Percentiles rank a stretch among this genome's conserved stretches.
These are phyloP conservation scores for Liposcelis brunnea DNA, from an alignment of 2,888 invertebrate species.

Conservation along the genomic window DNA sequence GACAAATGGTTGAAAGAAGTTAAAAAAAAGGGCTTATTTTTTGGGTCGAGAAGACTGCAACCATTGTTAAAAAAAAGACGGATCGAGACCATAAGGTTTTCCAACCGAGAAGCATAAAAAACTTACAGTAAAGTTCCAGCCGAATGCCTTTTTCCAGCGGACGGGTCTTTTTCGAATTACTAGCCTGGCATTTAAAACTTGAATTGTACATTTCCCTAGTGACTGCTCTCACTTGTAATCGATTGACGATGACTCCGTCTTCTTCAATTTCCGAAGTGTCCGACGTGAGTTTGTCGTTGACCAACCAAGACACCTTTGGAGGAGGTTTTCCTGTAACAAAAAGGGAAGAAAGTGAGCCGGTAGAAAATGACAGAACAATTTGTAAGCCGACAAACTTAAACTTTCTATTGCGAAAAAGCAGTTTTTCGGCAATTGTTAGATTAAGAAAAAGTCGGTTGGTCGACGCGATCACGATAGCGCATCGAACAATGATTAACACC, in stretches of 20 bases:
- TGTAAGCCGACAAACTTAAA: background rate
- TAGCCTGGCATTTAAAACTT: slow-evolving; percentile 73
- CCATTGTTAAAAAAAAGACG: too few relatives aligned
- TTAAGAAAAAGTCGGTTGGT: slow-evolving; percentile 3
- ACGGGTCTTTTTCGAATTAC: slow-evolving; percentile 70
- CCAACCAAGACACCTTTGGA: slow-evolving; percentile 72
- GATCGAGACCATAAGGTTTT: too few relatives aligned
- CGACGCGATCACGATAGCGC: background rate
- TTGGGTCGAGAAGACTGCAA: too few relatives aligned
- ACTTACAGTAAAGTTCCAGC: slow-evolving; percentile 71
- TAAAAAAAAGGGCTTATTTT: too few relatives aligned
- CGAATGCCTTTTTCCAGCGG: slow-evolving; percentile 68
- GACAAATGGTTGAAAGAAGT: too few relatives aligned
- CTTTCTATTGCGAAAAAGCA: too few relatives aligned
- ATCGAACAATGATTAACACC: background rate
- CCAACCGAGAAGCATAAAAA: too few relatives aligned
- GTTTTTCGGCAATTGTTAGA: too few relatives aligned
- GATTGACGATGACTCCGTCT: slow-evolving; percentile 61
- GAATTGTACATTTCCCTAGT: slow-evolving; percentile 63
- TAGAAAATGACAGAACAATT: background rate
- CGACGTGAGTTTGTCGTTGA: slow-evolving; percentile 51
- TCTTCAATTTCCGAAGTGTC: slow-evolving; percentile 51
- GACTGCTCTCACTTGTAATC: slow-evolving; percentile 53
- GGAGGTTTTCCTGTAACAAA: slow-evolving; percentile 52
- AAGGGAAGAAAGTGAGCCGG: slow-evolving; percentile 6